Evolutionary conservation across 1,140 invertebrate genomes (phyloP), one percentile per base, ranked within the genome.

Genomic region (Neodiprion fabricii): DNA sequence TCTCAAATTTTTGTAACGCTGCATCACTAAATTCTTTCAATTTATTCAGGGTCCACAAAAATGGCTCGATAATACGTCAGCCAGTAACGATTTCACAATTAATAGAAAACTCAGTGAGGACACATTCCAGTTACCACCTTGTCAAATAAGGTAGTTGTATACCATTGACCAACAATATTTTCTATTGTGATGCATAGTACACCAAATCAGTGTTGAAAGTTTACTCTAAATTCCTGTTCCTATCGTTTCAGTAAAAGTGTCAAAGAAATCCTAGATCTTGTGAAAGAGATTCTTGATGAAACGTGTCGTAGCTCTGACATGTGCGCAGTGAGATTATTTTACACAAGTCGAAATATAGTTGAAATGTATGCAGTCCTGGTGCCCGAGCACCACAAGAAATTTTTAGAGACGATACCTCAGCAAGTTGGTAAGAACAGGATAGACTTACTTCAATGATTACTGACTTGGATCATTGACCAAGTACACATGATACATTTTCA

Each of bases 321-420:
- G 3, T 90, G 91, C 80, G 90, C 91, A n/a, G 88, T 90, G 23
- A 91, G 91, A 78, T 87, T 96, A 50, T 94, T 96, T 82, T 92
- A 91, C 79, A 92, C 93, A 40, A 91, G 92, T 11, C 87, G 93
- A 69, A 92, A 94, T 78, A 92, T 97, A 78, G 92, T 97, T 80
- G 93, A 95, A 80, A 88, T 95, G 73, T 98, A 96, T 85, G 91
- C 92, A 67, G 91, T 90, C 72, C 91, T 96, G 70, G 92, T 96
- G 21, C 94, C 95, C 1, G 91, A 93, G 74, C 91, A 94, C 81
- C 96, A 97, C 86, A 92, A 93, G 82, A 92, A 94, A 77, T 92
- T 93, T 78, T 88, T 97, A 40, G 91, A 94, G 82, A 94, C 91
- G 8, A 93, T 97, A 79, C 96, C 96, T 12, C 95, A 97, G 81